Evolutionary conservation across 1,140 invertebrate species (phyloP).

Genomic region (Drosophila navojoa): DNA sequence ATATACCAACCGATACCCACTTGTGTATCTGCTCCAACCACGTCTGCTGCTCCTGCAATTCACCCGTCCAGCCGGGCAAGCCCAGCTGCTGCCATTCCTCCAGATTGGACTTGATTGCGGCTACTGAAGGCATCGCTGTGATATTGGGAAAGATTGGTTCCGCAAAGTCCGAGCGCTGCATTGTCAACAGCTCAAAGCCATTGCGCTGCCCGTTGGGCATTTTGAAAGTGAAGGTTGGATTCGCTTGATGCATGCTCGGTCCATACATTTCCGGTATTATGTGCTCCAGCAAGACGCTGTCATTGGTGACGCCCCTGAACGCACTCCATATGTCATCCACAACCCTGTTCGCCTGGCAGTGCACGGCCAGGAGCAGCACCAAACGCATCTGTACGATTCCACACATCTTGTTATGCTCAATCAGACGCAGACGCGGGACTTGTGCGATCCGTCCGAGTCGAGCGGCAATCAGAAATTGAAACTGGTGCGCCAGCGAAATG

Average conservation of each 20-base stretch:
- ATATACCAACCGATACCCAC: constrained; percentile 32
- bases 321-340: constrained; percentile 72
- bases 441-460: constrained; percentile 52
- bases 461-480: constrained; percentile 69
- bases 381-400: constrained; percentile 4
- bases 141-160: constrained; percentile 76
- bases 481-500: constrained; percentile 59
- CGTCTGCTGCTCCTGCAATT: constrained; percentile 35
- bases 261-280: constrained; percentile 79
- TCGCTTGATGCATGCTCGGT: constrained; percentile 48
- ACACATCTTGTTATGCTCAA: constrained; percentile 25
- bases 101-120: constrained; percentile 38
- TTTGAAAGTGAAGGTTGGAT: constrained; percentile 72
- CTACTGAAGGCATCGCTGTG: constrained; percentile 9
- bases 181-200: constrained; percentile 36
- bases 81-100: constrained; percentile 61
- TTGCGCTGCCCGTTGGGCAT: constrained; percentile 51
- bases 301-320: constrained; percentile 72
- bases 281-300: constrained; percentile 61
- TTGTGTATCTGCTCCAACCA: constrained; percentile 53
- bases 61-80: constrained; percentile 73
- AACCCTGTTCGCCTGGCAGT: constrained; percentile 37
- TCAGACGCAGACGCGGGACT: constrained; percentile 3
- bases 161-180: constrained; percentile 69
- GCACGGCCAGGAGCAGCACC: constrained; percentile 6